Evolutionary conservation across 2,888 invertebrate species (phyloP).

Genomic region (Mesodorylaimus sp.): DNA sequence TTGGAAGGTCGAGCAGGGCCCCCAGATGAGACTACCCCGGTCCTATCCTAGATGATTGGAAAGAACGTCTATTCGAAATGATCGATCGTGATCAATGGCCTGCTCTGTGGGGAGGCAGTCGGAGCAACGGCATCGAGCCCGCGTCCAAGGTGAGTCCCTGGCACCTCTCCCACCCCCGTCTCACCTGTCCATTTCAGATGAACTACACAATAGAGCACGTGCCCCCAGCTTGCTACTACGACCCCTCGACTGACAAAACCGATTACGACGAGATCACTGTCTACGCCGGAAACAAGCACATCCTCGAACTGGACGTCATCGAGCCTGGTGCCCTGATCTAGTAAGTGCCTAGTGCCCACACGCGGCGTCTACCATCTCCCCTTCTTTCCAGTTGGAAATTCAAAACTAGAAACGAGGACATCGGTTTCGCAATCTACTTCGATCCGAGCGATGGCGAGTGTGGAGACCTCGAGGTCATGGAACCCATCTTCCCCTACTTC

Average conservation of each 20-base stretch:
- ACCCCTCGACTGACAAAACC: conserved; percentile 20
- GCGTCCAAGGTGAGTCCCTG: conserved; percentile 17
- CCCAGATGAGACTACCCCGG: no score
- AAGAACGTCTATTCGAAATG: conserved; percentile 21
- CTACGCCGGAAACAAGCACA: conserved; percentile 27
- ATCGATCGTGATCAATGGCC: conserved; percentile 27
- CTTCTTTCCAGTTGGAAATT: conserved; percentile 23
- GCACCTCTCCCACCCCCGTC: not conserved
- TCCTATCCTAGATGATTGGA: conserved; percentile 24
- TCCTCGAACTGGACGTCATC: conserved; percentile 23
- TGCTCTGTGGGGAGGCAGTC: conserved; percentile 24
- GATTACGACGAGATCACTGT: conserved; percentile 28
- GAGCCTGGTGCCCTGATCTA: conserved; percentile 19
- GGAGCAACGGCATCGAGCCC: conserved; percentile 20
- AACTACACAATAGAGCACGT: conserved; percentile 25
- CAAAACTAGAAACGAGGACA: conserved; percentile 27
- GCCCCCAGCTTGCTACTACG: conserved; percentile 24
- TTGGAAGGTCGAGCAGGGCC: no score
- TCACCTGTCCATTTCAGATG: not conserved
- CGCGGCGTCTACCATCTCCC: not conserved
- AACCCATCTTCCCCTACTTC: conserved; percentile 26
- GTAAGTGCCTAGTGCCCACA: conserved; percentile 9
- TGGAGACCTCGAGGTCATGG: conserved; percentile 25
- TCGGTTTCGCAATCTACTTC: conserved; percentile 27
- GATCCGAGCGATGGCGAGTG: conserved; percentile 14